Conservation (phyloP, 2,113 vertebrate genomes). For the Rhodinocichla rosea region DNA sequence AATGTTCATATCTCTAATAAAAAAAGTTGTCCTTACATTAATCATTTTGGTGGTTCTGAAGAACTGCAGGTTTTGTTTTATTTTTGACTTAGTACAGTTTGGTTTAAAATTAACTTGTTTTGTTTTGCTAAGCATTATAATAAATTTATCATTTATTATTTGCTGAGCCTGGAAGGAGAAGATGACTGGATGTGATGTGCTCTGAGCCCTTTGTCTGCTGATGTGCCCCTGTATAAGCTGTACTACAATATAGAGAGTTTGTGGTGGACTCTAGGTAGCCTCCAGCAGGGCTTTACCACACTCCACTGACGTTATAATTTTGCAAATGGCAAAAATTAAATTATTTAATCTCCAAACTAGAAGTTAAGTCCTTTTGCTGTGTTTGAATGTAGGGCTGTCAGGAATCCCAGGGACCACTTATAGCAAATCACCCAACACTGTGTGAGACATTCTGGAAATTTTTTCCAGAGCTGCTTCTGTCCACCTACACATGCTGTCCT, state of each 20-base stretch:
- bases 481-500: background rate
- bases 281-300: background rate
- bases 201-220: background rate
- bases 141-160: too few species aligned
- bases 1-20: background rate
- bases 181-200: background rate
- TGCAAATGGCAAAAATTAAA: background rate
- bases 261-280: background rate
- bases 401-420: background rate
- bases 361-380: background rate
- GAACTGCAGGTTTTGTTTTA: background rate
- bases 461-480: background rate
- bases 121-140: background rate
- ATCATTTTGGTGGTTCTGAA: background rate
- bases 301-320: background rate
- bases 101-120: background rate
- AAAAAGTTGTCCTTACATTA: background rate
- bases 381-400: background rate
- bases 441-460: background rate
- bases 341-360: background rate
- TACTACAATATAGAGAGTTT: accelerated
- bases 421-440: background rate
- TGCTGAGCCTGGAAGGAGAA: background rate
- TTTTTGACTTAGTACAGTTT: background rate
- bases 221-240: background rate